These are phyloP conservation scores for Alitta virens DNA, from an alignment of 2,888 invertebrate species.

Conservation along the genomic window DNA sequence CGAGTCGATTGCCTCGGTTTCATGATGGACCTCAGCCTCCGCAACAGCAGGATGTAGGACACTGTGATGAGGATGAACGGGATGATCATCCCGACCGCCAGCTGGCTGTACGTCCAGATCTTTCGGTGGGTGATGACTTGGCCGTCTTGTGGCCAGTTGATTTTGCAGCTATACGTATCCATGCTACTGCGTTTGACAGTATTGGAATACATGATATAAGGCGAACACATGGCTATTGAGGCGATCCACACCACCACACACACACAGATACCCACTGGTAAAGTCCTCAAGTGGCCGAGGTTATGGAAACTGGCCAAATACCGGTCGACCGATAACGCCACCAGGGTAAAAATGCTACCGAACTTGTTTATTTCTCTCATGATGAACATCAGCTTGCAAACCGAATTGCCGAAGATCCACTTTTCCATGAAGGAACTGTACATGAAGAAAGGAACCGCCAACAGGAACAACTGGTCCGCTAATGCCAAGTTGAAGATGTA, in stretches of 20 bases:
- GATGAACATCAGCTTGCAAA: conserved; percentile 22
- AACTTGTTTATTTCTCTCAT: conserved; percentile 23
- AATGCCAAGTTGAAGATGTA: conserved; percentile 30
- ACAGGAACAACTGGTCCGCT: conserved; percentile 25
- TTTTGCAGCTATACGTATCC: not conserved
- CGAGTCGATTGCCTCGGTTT: not conserved
- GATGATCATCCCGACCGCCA: conserved; percentile 16
- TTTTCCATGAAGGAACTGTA: conserved; percentile 18
- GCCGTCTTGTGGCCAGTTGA: conserved; percentile 6
- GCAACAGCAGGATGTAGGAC: conserved; percentile 14
- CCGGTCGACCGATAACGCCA: conserved; percentile 25
- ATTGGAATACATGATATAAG: conserved; percentile 24
- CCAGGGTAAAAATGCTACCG: conserved; percentile 25
- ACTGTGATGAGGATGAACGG: conserved; percentile 17
- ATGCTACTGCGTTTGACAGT: not conserved
- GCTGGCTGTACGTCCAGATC: conserved; percentile 16
- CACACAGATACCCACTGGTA: conserved; percentile 18
- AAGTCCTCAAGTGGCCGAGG: conserved; percentile 18
- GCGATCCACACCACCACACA: conserved; percentile 24
- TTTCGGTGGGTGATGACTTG: not conserved
- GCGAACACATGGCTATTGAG: conserved; percentile 15
- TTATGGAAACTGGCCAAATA: conserved; percentile 27
- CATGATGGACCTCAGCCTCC: conserved; percentile 5
- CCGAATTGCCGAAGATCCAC: conserved; percentile 22
- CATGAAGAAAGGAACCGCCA: conserved; percentile 26